A percentile compares a stretch with the other conserved stretches of the same genome.
Evolutionary conservation across 2,888 invertebrate species (phyloP).

Genomic region (Tigriopus californicus): DNA sequence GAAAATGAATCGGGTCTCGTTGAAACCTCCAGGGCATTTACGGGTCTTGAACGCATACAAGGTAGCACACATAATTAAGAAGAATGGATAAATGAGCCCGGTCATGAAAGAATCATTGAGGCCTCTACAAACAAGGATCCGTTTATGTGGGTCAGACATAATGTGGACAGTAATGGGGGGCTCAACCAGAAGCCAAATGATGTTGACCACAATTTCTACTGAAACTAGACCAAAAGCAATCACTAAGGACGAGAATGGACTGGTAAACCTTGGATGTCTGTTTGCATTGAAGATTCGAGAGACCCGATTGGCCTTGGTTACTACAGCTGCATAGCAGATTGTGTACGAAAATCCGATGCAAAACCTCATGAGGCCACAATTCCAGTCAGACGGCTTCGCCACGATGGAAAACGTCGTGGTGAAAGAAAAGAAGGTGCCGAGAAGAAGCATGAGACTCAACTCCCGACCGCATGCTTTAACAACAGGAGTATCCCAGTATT

Average conservation of each 20-base stretch:
- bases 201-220: slow-evolving; percentile 32
- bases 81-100: slow-evolving; percentile 34
- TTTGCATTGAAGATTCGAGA: slow-evolving; percentile 32
- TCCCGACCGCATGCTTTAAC: slow-evolving; percentile 38
- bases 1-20: slow-evolving; percentile 37
- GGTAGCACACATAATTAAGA: slow-evolving; percentile 35
- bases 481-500: slow-evolving; percentile 34
- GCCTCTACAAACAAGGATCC: slow-evolving; percentile 8
- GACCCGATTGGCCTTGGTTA: slow-evolving; percentile 37
- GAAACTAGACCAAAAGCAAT: slow-evolving; percentile 33
- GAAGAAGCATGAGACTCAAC: slow-evolving; percentile 32
- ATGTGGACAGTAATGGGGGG: slow-evolving; percentile 29
- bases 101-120: slow-evolving; percentile 22
- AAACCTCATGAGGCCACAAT: slow-evolving; percentile 34
- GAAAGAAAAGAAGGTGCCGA: slow-evolving; percentile 32
- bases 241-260: slow-evolving; percentile 32
- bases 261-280: slow-evolving; percentile 19
- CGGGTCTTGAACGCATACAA: slow-evolving; percentile 37
- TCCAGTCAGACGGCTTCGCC: slow-evolving; percentile 30
- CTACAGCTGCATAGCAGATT: slow-evolving; percentile 35
- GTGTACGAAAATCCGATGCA: slow-evolving; percentile 36
- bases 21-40: slow-evolving; percentile 39
- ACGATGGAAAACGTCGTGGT: slow-evolving; percentile 35
- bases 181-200: slow-evolving; percentile 31
- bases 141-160: slow-evolving; percentile 24